Evolutionary conservation across 2,888 invertebrate genomes (phyloP), one percentile per base, ranked within the genome.

Genomic region (Dioctria rufipes): DNA sequence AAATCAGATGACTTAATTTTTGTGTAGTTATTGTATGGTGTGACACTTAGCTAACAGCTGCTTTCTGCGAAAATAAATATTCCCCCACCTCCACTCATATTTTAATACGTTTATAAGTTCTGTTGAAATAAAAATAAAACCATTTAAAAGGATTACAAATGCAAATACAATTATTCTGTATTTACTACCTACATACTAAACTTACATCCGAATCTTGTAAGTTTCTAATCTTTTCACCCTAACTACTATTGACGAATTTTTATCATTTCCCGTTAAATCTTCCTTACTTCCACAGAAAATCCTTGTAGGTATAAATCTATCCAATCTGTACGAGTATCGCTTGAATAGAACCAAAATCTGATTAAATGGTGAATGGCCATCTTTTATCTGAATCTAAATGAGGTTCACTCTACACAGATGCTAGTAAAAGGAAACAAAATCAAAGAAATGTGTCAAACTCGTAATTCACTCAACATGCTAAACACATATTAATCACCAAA

Each of bases 381-480:
- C 77, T 61, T 77, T 77, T 77, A 61, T 77, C 61, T 77, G 42
- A 77, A 13, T 13, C 77, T 61, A 61, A 61, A 77, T 77, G 60
- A 61, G 58, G 43, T 77, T 77, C 9, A 60, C 43, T 25, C 58
- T 58, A 61, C 61, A 40, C 42, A 42, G 54, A 25, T n/a, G n/a
- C n/a, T n/a, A n/a, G n/a, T n/a, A 60, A 43, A 39, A 40, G 73
- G 39, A 77, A 67, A 49, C 49, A 67, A 61, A 25, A 25, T 25
- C 25, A 25, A 25, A 25, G 25, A 25, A 25, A 25, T 25, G 25
- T 25, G 25, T 25, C 77, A 77, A 77, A 77, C 46, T 13, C 61
- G 77, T 77, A 77, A 61, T 77, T 77, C 77, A 77, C 46, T 46
- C 46, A 77, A 77, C 77, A 77, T 61, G 77, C 77, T 77, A 77